These are phyloP conservation scores for Cryptoprocta ferox DNA, from an alignment of 2,797 vertebrate species.

Conservation along the genomic window DNA sequence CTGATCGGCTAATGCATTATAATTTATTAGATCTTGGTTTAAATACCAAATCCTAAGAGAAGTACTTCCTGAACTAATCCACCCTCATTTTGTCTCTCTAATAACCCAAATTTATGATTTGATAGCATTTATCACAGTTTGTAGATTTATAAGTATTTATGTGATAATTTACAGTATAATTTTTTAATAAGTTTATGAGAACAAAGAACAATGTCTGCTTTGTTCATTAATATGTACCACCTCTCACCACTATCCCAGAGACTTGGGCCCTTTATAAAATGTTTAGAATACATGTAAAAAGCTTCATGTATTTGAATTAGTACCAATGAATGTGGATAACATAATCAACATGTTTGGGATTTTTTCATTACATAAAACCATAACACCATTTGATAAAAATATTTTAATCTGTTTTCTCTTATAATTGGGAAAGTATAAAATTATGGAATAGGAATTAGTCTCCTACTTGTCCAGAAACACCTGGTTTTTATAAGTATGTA, in stretches of 20 bases:
- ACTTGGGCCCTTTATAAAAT: neutral
- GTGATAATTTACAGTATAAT: neutral
- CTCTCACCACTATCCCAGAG: neutral
- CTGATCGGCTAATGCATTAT: neutral
- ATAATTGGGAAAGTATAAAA: neutral
- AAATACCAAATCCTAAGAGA: neutral
- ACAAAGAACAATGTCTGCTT: neutral
- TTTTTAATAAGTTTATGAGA: conserved; percentile 29
- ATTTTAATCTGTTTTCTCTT: conserved; percentile 21
- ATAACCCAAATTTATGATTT: neutral
- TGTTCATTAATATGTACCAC: neutral
- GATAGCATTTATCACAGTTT: neutral
- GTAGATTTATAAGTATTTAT: neutral
- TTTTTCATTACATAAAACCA: neutral
- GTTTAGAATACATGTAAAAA: neutral
- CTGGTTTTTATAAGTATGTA: conserved; percentile 58
- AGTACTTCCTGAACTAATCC: neutral
- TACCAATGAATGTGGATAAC: neutral
- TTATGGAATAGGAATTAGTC: conserved; percentile 50
- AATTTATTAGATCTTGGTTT: neutral
- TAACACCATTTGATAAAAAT: conserved; percentile 51
- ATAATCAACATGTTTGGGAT: neutral
- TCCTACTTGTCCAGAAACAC: neutral
- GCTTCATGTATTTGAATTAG: neutral
- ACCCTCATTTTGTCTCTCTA: neutral